Conservation (phyloP, 2,797 vertebrate species). For the Acanthopagrus latus region DNA sequence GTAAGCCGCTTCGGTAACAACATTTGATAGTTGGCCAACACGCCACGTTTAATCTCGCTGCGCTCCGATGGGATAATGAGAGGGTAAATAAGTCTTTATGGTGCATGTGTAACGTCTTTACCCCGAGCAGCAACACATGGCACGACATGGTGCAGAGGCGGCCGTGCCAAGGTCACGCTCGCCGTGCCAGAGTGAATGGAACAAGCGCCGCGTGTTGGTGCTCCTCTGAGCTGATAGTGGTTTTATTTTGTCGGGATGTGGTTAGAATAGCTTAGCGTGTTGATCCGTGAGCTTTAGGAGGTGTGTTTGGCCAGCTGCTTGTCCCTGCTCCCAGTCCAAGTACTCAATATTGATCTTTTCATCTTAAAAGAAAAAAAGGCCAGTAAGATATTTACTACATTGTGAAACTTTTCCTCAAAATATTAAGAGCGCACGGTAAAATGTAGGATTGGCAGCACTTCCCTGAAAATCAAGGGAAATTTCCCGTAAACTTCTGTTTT, state of each 20-base stretch:
- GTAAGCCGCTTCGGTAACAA: neutral
- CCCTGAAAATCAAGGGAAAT: no score
- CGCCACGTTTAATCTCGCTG: neutral
- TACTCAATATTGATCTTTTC: no score
- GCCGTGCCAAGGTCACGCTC: neutral
- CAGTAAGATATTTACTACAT: no score
- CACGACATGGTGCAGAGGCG: neutral
- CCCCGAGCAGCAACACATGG: slow-evolving; percentile 10
- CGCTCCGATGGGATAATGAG: slow-evolving; percentile 39
- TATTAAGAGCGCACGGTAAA: no score
- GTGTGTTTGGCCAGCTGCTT: no score
- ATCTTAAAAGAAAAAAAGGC: no score
- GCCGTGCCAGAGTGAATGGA: neutral
- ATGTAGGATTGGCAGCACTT: no score
- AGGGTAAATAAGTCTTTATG: slow-evolving; percentile 19
- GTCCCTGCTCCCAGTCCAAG: no score
- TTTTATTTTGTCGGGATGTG: no score
- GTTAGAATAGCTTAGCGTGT: neutral
- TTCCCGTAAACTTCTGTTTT: no score
- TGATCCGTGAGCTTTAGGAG: no score
- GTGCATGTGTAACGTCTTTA: slow-evolving; percentile 9
- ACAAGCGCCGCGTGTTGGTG: neutral
- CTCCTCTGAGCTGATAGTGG: neutral
- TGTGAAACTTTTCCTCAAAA: no score
- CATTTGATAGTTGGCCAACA: slow-evolving; percentile 1